A percentile compares a stretch with the other conserved stretches of the same genome.
Conservation (phyloP, 2,888 invertebrate species). For the Tachina fera region DNA sequence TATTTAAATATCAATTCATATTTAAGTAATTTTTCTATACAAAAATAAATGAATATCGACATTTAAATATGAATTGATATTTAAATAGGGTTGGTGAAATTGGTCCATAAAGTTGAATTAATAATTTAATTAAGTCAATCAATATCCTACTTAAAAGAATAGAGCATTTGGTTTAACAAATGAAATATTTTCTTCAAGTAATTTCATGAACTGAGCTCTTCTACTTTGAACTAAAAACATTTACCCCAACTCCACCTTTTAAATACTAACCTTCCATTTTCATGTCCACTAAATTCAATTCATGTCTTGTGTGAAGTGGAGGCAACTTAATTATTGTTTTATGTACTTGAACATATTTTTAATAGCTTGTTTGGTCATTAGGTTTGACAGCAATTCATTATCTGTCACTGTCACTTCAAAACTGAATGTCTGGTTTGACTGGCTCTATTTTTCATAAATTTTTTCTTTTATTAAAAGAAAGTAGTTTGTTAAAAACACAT, state of each 20-base stretch:
- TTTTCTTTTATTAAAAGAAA: too few species aligned
- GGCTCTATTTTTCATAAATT: background rate
- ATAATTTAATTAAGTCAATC: too few species aligned
- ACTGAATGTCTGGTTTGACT: background rate
- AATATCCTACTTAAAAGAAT: too few species aligned
- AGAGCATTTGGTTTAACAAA: too few species aligned
- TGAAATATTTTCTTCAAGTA: too few species aligned
- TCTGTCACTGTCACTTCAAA: constrained; percentile 46
- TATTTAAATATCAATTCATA: too few species aligned
- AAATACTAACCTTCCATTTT: background rate
- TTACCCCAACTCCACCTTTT: background rate
- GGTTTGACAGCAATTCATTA: constrained; percentile 35
- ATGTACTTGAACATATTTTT: background rate
- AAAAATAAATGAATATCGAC: too few species aligned
- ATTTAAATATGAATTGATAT: too few species aligned
- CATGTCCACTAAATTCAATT: background rate
- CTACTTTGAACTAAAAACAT: background rate
- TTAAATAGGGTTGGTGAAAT: too few species aligned
- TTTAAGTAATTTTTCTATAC: too few species aligned
- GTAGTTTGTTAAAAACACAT: too few species aligned
- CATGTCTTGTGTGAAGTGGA: background rate
- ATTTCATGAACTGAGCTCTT: background rate
- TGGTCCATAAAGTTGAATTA: too few species aligned
- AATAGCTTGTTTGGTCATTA: constrained; percentile 21
- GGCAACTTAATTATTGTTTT: background rate